Evolutionary conservation across 2,888 invertebrate species (phyloP), one percentile per base, ranked within the genome.

Genomic region (Arenicola marina): DNA sequence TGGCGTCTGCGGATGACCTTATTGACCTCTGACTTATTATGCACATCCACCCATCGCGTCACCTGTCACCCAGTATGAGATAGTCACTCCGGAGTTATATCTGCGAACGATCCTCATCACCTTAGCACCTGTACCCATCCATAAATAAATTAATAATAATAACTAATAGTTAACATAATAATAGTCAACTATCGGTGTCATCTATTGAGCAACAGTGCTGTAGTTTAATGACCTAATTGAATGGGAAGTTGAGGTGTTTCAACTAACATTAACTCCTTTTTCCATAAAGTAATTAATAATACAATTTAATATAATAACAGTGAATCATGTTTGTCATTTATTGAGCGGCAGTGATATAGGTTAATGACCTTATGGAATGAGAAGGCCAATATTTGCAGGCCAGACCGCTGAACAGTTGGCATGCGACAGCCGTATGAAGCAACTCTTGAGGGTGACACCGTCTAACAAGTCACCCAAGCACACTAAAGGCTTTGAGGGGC

Each of bases 391-490:
- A 11, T 29, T 11, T 56, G 21, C 70, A 89, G 89, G 89, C 63
- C 88, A 89, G 77, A 78, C 86, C 51, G 89, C 89, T 0, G 83
- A 87, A 65, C 89, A 89, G 70, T 75, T 89, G 72, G 87, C 89
- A 0, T 84, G 85, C 59, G 88, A 88, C 71, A 78, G 84, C 26
- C 88, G 88, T 64, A 89, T 89, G 86, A 87, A 87, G 4, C 89
- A 89, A 73, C 86, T 90, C 15, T 78, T 90, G 4, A 87, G 85
- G 69, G 89, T 90, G 2, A 81, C 87, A 60, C 89, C 89, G 0
- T 87, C 89, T 55, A 87, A 87, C 75, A 84, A 87, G 69, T 76
- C 89, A 63, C 87, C 87, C 72, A 85, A 87, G 56, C 86, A 87
- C 0, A 89, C 78, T 1, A 70, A 73, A 32, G 66, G 88, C 59